These are phyloP conservation scores for Trisateles emortualis DNA, from an alignment of 2,888 invertebrate species.

Conservation along the genomic window DNA sequence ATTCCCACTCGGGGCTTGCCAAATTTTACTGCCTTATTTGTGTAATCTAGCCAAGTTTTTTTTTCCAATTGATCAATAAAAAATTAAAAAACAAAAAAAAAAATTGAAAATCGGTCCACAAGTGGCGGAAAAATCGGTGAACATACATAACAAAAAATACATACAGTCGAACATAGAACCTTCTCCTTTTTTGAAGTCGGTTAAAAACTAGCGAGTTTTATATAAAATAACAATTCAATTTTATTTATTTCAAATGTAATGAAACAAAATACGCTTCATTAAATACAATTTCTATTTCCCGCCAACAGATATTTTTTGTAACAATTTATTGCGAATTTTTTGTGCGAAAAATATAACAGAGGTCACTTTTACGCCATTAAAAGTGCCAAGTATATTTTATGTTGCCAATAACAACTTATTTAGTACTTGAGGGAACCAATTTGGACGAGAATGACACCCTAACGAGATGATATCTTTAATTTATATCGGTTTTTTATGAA, in stretches of 20 bases:
- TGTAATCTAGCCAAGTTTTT: too few species aligned
- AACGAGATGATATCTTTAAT: slow-evolving; percentile 38
- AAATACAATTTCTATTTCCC: slow-evolving; percentile 8
- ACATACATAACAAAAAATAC: too few species aligned
- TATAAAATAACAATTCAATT: too few species aligned
- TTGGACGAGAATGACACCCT: slow-evolving; percentile 26
- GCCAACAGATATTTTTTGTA: slow-evolving; percentile 1
- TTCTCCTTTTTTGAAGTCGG: too few species aligned
- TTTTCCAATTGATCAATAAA: too few species aligned
- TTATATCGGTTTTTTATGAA: slow-evolving; percentile 27
- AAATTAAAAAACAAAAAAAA: too few species aligned
- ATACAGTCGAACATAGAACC: too few species aligned
- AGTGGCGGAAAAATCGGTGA: too few species aligned
- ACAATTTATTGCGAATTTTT: slow-evolving; percentile 13
- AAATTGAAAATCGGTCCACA: too few species aligned
- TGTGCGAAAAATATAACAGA: slow-evolving; percentile 2
- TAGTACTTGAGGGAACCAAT: slow-evolving; percentile 36
- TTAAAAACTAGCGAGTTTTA: too few species aligned
- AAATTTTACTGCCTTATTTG: too few species aligned
- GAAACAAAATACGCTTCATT: slow-evolving; percentile 4
- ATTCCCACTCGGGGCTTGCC: too few species aligned
- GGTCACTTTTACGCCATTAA: slow-evolving; percentile 19
- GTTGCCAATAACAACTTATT: slow-evolving; percentile 34
- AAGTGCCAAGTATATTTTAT: slow-evolving; percentile 28
- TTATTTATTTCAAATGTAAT: neutral